Evolutionary conservation across 2,888 invertebrate species (phyloP), one percentile per base, ranked within the genome.

Genomic region (Apantesis nais): DNA sequence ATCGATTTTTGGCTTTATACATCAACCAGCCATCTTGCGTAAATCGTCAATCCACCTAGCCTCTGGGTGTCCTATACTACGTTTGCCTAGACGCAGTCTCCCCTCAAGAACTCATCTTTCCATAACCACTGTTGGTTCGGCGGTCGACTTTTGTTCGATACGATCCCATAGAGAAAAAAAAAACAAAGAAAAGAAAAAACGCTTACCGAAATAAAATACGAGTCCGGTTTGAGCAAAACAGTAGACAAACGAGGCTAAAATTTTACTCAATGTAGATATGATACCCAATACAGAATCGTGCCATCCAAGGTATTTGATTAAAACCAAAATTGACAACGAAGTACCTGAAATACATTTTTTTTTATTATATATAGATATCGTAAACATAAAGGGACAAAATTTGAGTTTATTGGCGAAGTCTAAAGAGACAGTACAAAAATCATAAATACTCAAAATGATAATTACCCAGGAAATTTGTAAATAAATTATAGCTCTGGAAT

Each of bases 201-300:
- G n/a, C 55, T 55, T 72, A 81, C 97, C 97, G 74, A 98, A 91
- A 88, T 97, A 98, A 88, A 98, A 97, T 86, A 97, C 96, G 91
- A 96, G 96, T 34, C 96, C 96, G 41, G 96, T 96, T 4, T 96
- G 96, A 7, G 98, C 97, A 85, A 98, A 98, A 61, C 98, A 97
- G 85, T 98, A 98, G 0, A 98, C 96, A 80, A 98, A 97, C 58
- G 97, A 97, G 0, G 97, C 97, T 0, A 97, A 22, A 89, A 78
- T 75, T 55, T 78, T 80, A 77, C 78, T 78, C 67, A 75, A 29
- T 5, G 75, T 74, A 1, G 81, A 80, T 4, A 78, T 76, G 55
- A 81, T 74, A 22, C 81, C 81, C 19, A 81, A 67, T 0, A 80
- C n/a, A 0, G 81, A 76, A 63, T 80, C 81, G 60, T 81, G 78